Evolutionary conservation across 2,113 vertebrate genomes (phyloP).

Genomic region (Pontoporia blainvillei): DNA sequence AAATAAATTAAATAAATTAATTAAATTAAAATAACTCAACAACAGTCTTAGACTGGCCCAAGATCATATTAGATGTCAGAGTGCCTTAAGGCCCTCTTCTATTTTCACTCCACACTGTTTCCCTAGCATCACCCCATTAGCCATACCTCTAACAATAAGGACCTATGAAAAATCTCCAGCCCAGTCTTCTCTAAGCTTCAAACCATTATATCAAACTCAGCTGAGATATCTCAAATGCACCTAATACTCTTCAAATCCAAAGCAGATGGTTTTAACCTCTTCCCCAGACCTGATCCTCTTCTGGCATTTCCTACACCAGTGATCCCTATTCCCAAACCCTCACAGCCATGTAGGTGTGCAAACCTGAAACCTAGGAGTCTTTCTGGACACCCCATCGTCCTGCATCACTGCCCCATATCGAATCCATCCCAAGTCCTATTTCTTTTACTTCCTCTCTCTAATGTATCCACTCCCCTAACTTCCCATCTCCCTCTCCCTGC

Average conservation of each 20-base stretch:
- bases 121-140: neutral
- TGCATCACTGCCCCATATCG: neutral
- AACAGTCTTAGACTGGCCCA: neutral
- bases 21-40: neutral
- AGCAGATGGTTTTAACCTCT: neutral
- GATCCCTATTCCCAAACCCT: neutral
- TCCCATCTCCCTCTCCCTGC: neutral
- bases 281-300: neutral
- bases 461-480: neutral
- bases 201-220: neutral
- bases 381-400: neutral
- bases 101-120: neutral
- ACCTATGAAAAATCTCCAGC: neutral
- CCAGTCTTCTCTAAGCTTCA: neutral
- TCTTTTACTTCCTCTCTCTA: neutral
- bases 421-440: neutral
- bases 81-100: neutral
- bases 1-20: too few relatives aligned
- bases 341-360: neutral
- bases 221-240: neutral
- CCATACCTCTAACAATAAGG: neutral
- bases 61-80: neutral
- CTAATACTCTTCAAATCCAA: neutral
- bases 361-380: neutral
- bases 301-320: neutral